Conservation (phyloP, 2,888 invertebrate genomes). For the Oxycera nigricornis region DNA sequence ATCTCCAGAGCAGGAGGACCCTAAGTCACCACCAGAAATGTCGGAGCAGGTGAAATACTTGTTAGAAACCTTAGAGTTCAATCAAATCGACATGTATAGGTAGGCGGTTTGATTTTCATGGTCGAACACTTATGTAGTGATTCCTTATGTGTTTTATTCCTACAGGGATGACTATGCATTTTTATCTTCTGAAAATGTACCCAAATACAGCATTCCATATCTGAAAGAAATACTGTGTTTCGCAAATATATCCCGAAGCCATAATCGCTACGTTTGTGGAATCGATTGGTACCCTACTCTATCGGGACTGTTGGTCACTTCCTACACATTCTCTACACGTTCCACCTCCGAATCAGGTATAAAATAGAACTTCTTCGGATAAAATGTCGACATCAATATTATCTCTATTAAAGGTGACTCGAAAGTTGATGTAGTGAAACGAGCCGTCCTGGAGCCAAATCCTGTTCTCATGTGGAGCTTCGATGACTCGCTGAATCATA, state of each 20-base stretch:
- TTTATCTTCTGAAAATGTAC: conserved; percentile 53
- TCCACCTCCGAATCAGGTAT: conserved; percentile 53
- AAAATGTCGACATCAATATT: not conserved
- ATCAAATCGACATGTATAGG: conserved; percentile 62
- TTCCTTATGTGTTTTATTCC: not conserved
- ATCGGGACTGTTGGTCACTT: conserved; percentile 72
- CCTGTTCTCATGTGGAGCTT: conserved; percentile 79
- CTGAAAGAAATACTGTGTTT: conserved; percentile 67
- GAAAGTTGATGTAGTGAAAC: conserved; percentile 64
- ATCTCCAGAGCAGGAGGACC: conserved; percentile 45
- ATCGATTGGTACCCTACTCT: conserved; percentile 75
- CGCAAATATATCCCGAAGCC: conserved; percentile 69
- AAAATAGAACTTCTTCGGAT: not conserved
- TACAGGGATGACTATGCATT: conserved; percentile 58
- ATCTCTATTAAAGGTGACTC: conserved; percentile 41
- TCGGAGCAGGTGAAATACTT: conserved; percentile 57
- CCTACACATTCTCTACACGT: conserved; percentile 70
- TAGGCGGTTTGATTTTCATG: conserved; percentile 45
- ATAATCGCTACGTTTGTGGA: conserved; percentile 71
- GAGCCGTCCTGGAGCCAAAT: conserved; percentile 69
- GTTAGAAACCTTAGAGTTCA: conserved; percentile 59
- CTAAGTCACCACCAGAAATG: conserved; percentile 52
- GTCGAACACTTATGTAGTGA: not conserved
- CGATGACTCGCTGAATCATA: conserved; percentile 72
- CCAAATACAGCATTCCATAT: conserved; percentile 55